Base-by-base conservation (phyloP, 2,797 vertebrate genomes). In the Hoplostethus atlanticus region DNA sequence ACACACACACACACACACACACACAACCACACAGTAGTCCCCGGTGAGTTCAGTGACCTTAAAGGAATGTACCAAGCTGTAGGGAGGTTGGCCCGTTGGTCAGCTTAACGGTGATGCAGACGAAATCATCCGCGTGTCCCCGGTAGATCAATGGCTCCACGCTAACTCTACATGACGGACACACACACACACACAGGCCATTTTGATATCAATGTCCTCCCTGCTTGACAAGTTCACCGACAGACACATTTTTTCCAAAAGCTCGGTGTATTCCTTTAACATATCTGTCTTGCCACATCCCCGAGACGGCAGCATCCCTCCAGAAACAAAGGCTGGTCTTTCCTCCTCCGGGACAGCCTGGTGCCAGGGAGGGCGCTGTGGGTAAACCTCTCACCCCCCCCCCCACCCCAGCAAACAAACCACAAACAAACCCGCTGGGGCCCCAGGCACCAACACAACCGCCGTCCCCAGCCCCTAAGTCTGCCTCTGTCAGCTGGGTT, bases 341-440 rank as follows among this genome's bases (percentile, higher is more conserved):
- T 82, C 54, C 75, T 88, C 87, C 87, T 82, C 56, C 9, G 84
- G 89, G 87, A 91, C 88, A 87, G 85, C n/a, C 91, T 91, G 91
- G 91, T 91, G 90, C 91, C 91, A 91, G 84, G 81, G 71, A 85
- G 79, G 84, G 80, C 79, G 52, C 77, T 79, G 84, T 83, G 89
- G 86, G 83, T 84, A 90, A 89, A 86, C 75, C 83, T 65, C 84
- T 53, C 71, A 66, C 47, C 71, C 73, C 64, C 61, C 25, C 9
- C 47, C 46, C 68, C 64, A 57, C 64, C 68, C 75, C 61, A 21
- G 76, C 86, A 89, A 90, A 87, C 88, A 89, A 87, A 92, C 91
- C 91, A 90, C 87, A 90, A 90, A 90, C 85, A 88, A 84, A 87
- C 83, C 84, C 87, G 15, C 74, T 52, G 50, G 85, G 86, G 71